Base-by-base conservation (phyloP, 23 tunicate genomes). In the Ciona savignyi region DNA sequence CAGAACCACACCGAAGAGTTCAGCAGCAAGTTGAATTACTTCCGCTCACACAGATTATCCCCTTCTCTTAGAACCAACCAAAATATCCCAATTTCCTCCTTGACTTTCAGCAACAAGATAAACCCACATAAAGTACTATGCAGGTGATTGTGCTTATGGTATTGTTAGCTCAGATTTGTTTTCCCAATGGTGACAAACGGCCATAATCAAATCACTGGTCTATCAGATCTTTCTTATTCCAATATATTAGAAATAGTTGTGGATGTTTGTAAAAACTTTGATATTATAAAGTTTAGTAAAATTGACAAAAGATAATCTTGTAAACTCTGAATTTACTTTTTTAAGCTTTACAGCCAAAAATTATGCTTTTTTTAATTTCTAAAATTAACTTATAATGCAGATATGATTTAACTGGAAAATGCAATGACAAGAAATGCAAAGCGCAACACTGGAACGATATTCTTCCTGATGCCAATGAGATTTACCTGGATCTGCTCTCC, bases 361-460 rank as follows among this genome's bases (percentile, higher is more conserved):
- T n/a, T n/a, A n/a, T n/a, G n/a, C n/a, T n/a, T n/a, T n/a, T n/a
- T n/a, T n/a, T n/a, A n/a, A n/a, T n/a, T n/a, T n/a, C n/a, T n/a
- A n/a, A n/a, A n/a, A n/a, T n/a, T n/a, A n/a, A n/a, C n/a, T n/a
- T n/a, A n/a, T n/a, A n/a, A n/a, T 42, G 2, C 67, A 87, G 87
- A 21, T 88, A 88, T 34, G 96, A 67, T 32, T 68, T 88, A 64
- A 75, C 78, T 32, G 96, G 96, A 27, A 83, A 67, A 60, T 88
- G 96, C 63, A 60, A 30, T 19, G 87, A 88, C 56, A 29, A 69
- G 1, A 73, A 77, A 31, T 88, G 96, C 60, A 56, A 25, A 35
- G 84, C 79, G 28, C 96, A 88, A 66, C 96, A 88, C 67, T 32
- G 65, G 2, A 29, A 68, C 32, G 81, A 88, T 33, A 64, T 76